Base-by-base conservation (phyloP, 2,113 vertebrate genomes). In the Saguinus imperator region DNA sequence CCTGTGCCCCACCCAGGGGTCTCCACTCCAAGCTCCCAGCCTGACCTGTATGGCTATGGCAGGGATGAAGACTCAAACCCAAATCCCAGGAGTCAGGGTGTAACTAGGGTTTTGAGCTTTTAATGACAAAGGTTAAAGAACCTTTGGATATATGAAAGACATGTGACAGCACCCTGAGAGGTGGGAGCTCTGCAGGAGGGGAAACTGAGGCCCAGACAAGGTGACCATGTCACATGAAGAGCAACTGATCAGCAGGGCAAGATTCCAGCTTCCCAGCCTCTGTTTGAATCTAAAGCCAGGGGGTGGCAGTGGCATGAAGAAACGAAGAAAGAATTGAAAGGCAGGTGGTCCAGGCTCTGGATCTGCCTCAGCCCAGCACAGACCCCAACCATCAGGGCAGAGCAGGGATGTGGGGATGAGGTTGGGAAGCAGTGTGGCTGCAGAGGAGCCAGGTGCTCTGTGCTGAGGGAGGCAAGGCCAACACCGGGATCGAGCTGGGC, bases 291-390 rank as follows among this genome's bases (percentile, higher is more conserved):
- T 85, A 35, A 68, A 17, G 75, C 40, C 66, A 48, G 1, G 32
- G 29, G n/a, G 7, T 21, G 61, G 27, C 0, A 5, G 81, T 25
- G 3, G 43, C 0, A 0, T 0, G 7, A 11, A 68, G 48, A 45
- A 48, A n/a, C 1, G 10, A 32, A 21, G n/a, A 57, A 48, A 21
- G 6, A 12, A 58, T 48, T 27, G 20, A 75, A 77, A 82, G 77
- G 37, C 75, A 57, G 64, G 50, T 32, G 40, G 13, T 11, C 1
- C 14, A 11, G 80, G 58, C 29, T 77, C 64, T 1, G 50, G 37
- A 37, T 29, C n/a, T 57, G 88, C 57, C 37, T 75, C 52, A 18
- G 8, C 23, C 11, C 23, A 29, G 77, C 89, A 76, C 3, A 7
- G 29, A 16, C 40, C 35, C 76, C 20, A 5, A 72, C n/a, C 87